These are phyloP conservation scores for Phaenicophaeus curvirostris DNA, from an alignment of 2,797 vertebrate species.

Conservation along the genomic window DNA sequence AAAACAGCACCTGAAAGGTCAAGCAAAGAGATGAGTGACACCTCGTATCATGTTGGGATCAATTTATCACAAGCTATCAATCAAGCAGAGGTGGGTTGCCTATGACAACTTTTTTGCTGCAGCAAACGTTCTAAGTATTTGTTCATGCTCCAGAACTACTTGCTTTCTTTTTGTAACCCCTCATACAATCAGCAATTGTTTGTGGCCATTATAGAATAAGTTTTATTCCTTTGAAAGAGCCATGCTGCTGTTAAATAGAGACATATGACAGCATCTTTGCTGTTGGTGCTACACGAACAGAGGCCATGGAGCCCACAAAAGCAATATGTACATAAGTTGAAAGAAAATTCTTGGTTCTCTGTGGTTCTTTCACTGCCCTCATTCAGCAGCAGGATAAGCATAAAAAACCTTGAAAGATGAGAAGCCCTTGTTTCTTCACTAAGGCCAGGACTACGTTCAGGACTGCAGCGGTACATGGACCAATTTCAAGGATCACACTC, in stretches of 20 bases:
- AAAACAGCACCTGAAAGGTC: not conserved
- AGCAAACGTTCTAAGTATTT: not conserved
- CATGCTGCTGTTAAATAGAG: not conserved
- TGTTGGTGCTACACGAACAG: not conserved
- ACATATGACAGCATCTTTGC: not conserved
- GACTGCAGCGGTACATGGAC: not conserved
- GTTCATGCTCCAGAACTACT: not conserved
- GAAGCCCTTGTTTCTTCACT: not conserved
- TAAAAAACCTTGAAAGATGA: not conserved
- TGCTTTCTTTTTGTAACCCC: not conserved
- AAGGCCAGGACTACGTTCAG: not conserved
- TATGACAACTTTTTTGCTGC: accelerated
- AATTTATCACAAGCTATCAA: not conserved
- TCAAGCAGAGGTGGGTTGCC: not conserved
- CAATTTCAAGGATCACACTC: accelerated
- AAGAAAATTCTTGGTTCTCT: not conserved
- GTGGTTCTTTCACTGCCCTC: not conserved
- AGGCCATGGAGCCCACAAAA: not conserved
- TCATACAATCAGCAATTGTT: not conserved
- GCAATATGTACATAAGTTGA: accelerated
- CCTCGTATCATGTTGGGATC: accelerated
- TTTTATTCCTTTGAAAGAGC: not conserved
- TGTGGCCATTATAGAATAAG: accelerated
- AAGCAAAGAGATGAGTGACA: not conserved
- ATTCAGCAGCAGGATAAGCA: not conserved